These are phyloP conservation scores for Leptopilina drosophilae DNA, from an alignment of 2,888 invertebrate species.

Conservation along the genomic window DNA sequence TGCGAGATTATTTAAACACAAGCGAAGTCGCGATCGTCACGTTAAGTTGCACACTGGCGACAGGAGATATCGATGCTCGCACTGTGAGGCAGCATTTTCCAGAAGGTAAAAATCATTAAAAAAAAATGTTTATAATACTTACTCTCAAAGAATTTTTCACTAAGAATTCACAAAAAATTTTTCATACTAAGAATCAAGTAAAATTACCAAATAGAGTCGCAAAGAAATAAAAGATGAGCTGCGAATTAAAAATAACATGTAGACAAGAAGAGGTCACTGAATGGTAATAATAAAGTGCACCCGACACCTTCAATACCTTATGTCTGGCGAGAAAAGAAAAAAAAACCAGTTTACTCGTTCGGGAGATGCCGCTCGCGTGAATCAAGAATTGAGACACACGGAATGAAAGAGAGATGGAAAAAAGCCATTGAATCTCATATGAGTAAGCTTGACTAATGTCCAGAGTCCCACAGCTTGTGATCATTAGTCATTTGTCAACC, in stretches of 20 bases:
- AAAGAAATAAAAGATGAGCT: slow-evolving; percentile 44
- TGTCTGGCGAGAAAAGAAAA: slow-evolving; percentile 46
- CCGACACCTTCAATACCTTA: slow-evolving; percentile 64
- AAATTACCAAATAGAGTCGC: slow-evolving; percentile 2
- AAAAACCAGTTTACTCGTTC: slow-evolving; percentile 16
- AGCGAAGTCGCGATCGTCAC: slow-evolving; percentile 94
- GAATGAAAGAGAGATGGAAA: slow-evolving; percentile 22
- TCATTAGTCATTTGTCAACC: slow-evolving; percentile 72
- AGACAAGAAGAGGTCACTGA: slow-evolving; percentile 58
- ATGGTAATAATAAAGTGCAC: slow-evolving; percentile 38
- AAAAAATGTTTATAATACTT: slow-evolving; percentile 46
- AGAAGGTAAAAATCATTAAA: slow-evolving; percentile 83
- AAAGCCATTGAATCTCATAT: slow-evolving; percentile 52
- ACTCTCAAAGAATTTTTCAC: no score
- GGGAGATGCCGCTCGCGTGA: not conserved
- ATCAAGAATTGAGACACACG: slow-evolving; percentile 29
- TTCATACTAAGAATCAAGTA: no score
- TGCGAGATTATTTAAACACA: slow-evolving; percentile 95
- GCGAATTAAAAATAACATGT: no score
- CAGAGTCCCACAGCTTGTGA: slow-evolving; percentile 64
- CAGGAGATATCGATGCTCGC: slow-evolving; percentile 92
- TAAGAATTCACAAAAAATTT: no score
- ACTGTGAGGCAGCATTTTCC: slow-evolving; percentile 95
- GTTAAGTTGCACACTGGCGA: slow-evolving; percentile 95
- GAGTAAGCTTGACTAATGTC: slow-evolving; percentile 73